These are phyloP conservation scores for Villa cingulata DNA, from an alignment of 2,888 invertebrate genomes.

Conservation along the genomic window DNA sequence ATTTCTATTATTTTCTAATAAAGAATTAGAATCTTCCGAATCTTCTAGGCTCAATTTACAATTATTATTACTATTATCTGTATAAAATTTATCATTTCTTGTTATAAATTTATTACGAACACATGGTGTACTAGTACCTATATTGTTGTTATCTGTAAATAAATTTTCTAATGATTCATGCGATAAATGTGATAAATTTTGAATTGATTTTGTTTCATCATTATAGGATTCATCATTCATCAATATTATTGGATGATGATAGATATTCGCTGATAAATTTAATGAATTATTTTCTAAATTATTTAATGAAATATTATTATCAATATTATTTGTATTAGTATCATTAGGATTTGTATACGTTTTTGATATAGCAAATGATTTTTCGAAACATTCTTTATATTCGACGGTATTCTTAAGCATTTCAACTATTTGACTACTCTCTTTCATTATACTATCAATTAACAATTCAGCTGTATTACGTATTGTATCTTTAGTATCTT, in stretches of 20 bases:
- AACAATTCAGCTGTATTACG: conserved; percentile 7
- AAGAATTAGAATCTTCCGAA: too few relatives aligned
- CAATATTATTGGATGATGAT: too few relatives aligned
- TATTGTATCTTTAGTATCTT: too few relatives aligned
- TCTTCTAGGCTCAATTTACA: background rate
- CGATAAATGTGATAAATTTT: background rate
- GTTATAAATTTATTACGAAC: conserved; percentile 1
- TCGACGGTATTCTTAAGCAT: background rate
- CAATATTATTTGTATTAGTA: too few relatives aligned
- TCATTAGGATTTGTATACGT: too few relatives aligned
- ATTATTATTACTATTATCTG: background rate
- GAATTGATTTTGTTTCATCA: background rate
- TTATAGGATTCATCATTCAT: too few relatives aligned
- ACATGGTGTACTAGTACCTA: conserved; percentile 15
- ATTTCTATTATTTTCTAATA: too few relatives aligned
- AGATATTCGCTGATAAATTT: too few relatives aligned
- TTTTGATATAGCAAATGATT: too few relatives aligned
- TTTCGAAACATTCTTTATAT: background rate
- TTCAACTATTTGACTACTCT: conserved; percentile 10
- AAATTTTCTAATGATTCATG: conserved; percentile 6
- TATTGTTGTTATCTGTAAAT: conserved; percentile 3
- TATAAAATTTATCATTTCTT: background rate
- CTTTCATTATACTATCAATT: conserved; percentile 16
- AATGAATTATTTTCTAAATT: too few relatives aligned
- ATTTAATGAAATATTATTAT: too few relatives aligned